Conservation (phyloP, 1,140 invertebrate genomes). For the Elymnias hypermnestra region DNA sequence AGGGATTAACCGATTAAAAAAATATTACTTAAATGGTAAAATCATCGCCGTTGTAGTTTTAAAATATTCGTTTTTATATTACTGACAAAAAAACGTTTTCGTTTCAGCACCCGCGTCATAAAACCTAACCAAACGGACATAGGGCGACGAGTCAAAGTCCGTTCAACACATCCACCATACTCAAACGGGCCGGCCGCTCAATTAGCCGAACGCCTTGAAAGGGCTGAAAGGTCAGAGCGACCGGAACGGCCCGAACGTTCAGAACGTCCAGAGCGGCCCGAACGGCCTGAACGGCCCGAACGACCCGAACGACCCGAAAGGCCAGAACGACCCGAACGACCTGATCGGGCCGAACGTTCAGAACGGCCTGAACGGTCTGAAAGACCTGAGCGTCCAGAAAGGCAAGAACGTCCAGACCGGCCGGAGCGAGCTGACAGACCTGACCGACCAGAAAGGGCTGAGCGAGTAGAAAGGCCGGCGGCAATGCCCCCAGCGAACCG, state of each 20-base stretch:
- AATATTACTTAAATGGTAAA: too few relatives aligned
- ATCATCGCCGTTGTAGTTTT: too few relatives aligned
- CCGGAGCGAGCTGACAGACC: slow-evolving; percentile 30
- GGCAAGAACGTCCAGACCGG: slow-evolving; percentile 35
- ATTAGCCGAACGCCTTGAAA: slow-evolving; percentile 33
- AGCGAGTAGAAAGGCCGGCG: slow-evolving; percentile 37
- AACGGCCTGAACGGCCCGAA: slow-evolving; percentile 28
- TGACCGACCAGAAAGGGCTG: slow-evolving; percentile 31
- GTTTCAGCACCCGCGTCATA: slow-evolving; percentile 90
- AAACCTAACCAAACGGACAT: slow-evolving; percentile 92
- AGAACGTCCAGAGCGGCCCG: slow-evolving; percentile 26
- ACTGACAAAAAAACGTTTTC: slow-evolving; percentile 6
- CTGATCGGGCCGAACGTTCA: slow-evolving; percentile 35
- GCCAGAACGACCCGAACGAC: slow-evolving; percentile 29
- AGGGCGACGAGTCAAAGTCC: slow-evolving; percentile 88
- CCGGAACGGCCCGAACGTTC: slow-evolving; percentile 28
- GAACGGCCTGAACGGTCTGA: slow-evolving; percentile 35
- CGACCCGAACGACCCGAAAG: slow-evolving; percentile 23
- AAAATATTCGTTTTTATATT: too few relatives aligned
- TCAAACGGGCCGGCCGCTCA: slow-evolving; percentile 31
- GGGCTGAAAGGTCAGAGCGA: slow-evolving; percentile 30
- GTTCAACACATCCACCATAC: slow-evolving; percentile 56
- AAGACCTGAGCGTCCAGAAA: slow-evolving; percentile 31
- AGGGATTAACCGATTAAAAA: too few relatives aligned
- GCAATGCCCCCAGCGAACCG: slow-evolving; percentile 31